Conservation (phyloP, 2,113 vertebrate species). For the Bungarus multicinctus region DNA sequence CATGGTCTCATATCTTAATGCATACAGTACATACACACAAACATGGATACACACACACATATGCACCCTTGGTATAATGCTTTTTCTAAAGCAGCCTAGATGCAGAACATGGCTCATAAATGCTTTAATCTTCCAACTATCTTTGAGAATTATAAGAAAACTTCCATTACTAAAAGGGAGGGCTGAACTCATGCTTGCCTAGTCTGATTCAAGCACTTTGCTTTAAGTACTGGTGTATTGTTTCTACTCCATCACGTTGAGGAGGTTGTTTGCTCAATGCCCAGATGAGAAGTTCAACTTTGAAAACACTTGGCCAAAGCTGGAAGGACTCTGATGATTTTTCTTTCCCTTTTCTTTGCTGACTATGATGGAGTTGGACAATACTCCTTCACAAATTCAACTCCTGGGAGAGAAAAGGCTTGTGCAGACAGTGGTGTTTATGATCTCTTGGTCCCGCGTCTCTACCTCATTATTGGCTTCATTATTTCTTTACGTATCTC, state of each 20-base stretch:
- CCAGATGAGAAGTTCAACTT: neutral
- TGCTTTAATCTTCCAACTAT: neutral
- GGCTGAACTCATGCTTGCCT: neutral
- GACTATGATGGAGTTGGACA: neutral
- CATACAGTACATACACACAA: too few species aligned
- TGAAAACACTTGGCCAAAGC: neutral
- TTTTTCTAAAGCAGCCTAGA: neutral
- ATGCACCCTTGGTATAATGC: too few species aligned
- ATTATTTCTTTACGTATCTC: conserved; percentile 5
- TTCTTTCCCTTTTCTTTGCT: neutral
- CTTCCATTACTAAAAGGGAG: neutral
- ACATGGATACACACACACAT: too few species aligned
- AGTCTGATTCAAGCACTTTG: neutral
- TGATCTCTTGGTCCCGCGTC: neutral
- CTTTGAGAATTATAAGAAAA: neutral
- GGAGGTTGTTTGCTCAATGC: neutral
- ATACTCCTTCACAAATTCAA: neutral
- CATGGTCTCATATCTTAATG: too few species aligned
- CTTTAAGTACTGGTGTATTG: neutral
- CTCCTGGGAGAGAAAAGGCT: neutral
- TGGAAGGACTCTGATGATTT: neutral
- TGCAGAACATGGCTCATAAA: neutral
- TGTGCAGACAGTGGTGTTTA: neutral
- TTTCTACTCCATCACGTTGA: neutral
- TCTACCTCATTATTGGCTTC: neutral